Percentiles rank a stretch among this genome's conserved stretches.
Evolutionary conservation across 2,888 invertebrate genomes (phyloP).

Genomic region (Octonoba sinensis): DNA sequence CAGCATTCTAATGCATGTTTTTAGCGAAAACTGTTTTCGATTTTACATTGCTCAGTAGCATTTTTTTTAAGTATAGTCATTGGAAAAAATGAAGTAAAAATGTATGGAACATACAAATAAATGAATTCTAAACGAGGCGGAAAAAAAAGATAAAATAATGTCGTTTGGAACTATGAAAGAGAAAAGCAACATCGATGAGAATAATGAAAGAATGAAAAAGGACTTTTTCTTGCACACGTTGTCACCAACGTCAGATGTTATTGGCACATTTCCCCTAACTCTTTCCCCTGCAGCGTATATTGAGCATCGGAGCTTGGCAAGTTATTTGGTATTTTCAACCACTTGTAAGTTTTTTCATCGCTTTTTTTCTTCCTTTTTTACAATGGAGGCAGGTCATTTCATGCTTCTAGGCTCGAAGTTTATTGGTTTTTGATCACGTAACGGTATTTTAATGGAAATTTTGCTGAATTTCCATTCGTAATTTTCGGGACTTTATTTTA

Average conservation of each 20-base stretch:
- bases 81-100: too few relatives aligned
- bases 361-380: background rate
- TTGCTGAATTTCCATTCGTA: too few relatives aligned
- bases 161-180: background rate
- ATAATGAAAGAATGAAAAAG: slow-evolving; percentile 19
- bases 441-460: slow-evolving; percentile 53
- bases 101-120: too few relatives aligned
- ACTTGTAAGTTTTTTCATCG: slow-evolving; percentile 7
- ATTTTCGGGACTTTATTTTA: background rate
- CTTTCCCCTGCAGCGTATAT: slow-evolving; percentile 10
- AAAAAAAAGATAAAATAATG: too few relatives aligned
- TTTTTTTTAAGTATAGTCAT: too few relatives aligned
- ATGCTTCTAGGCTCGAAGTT: slow-evolving; percentile 17
- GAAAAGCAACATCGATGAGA: slow-evolving; percentile 22
- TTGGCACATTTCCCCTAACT: slow-evolving; percentile 22
- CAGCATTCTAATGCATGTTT: too few relatives aligned
- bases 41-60: too few relatives aligned
- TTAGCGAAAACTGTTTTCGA: too few relatives aligned
- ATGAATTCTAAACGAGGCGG: too few relatives aligned
- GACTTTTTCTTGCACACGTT: slow-evolving; percentile 13
- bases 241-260: slow-evolving; percentile 42
- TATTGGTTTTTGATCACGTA: slow-evolving; percentile 57
- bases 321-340: slow-evolving; percentile 8
- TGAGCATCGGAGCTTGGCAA: slow-evolving; percentile 26
- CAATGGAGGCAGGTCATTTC: too few relatives aligned